Conservation (phyloP, 1,140 invertebrate genomes). For the Limonius californicus region DNA sequence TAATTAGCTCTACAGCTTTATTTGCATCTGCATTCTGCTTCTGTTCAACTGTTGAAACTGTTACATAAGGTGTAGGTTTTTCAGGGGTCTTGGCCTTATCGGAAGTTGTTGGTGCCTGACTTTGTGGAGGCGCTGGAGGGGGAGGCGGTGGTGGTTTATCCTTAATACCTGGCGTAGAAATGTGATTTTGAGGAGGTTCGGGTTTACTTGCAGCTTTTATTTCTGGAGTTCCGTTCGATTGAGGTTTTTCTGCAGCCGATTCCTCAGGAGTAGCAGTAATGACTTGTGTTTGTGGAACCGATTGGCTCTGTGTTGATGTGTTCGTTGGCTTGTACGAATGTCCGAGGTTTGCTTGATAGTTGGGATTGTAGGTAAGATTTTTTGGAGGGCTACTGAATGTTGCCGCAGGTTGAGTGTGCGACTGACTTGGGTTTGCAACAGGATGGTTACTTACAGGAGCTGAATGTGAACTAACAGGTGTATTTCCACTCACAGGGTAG, state of each 20-base stretch:
- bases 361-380: conserved; percentile 27
- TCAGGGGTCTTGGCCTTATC: conserved; percentile 12
- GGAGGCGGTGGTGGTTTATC: background rate
- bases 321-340: conserved; percentile 23
- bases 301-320: conserved; percentile 25
- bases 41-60: background rate
- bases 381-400: conserved; percentile 24
- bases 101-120: too few relatives aligned
- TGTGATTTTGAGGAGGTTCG: conserved; percentile 8
- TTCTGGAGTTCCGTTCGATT: conserved; percentile 35
- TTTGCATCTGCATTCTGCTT: conserved; percentile 1
- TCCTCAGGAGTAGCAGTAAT: background rate
- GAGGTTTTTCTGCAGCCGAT: conserved; percentile 26
- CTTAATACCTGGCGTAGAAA: background rate
- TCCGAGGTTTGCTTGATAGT: conserved; percentile 29
- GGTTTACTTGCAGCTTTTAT: conserved; percentile 19
- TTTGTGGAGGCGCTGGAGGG: background rate
- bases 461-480: conserved; percentile 19
- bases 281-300: conserved; percentile 7
- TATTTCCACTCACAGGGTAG: conserved; percentile 20
- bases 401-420: conserved; percentile 17
- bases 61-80: background rate
- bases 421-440: conserved; percentile 26
- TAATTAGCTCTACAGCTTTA: background rate
- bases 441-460: conserved; percentile 34